Evolutionary conservation across 2,797 vertebrate species (phyloP).

Genomic region (Scyliorhinus canicula): DNA sequence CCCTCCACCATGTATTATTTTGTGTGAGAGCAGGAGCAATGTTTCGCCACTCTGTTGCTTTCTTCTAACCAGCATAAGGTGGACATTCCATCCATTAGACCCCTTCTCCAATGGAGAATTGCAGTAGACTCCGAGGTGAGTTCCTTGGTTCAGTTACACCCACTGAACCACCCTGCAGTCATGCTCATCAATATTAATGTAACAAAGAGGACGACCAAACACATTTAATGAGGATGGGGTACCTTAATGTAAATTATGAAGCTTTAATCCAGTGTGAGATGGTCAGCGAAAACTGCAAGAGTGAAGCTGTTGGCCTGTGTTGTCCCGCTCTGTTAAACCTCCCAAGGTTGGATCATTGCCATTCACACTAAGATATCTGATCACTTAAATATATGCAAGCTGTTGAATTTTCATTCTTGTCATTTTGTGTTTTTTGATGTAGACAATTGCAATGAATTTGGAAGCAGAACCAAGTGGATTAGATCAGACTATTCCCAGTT

Average conservation of each 20-base stretch:
- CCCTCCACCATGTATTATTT: background rate
- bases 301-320: background rate
- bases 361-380: background rate
- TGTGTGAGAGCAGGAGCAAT: background rate
- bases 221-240: background rate
- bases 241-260: background rate
- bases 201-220: background rate
- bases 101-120: background rate
- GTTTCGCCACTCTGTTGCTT: background rate
- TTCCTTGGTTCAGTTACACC: background rate
- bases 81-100: background rate
- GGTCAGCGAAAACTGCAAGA: background rate
- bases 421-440: background rate
- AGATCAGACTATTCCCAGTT: background rate
- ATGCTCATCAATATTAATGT: background rate
- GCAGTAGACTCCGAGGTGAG: background rate
- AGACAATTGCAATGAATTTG: background rate
- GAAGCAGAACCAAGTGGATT: background rate
- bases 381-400: constrained; percentile 14
- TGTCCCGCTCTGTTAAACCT: background rate
- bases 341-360: background rate
- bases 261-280: background rate
- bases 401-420: background rate
- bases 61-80: background rate
- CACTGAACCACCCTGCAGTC: background rate